These are phyloP conservation scores for Thaleichthys pacificus DNA, from an alignment of 2,797 vertebrate genomes.

Conservation along the genomic window DNA sequence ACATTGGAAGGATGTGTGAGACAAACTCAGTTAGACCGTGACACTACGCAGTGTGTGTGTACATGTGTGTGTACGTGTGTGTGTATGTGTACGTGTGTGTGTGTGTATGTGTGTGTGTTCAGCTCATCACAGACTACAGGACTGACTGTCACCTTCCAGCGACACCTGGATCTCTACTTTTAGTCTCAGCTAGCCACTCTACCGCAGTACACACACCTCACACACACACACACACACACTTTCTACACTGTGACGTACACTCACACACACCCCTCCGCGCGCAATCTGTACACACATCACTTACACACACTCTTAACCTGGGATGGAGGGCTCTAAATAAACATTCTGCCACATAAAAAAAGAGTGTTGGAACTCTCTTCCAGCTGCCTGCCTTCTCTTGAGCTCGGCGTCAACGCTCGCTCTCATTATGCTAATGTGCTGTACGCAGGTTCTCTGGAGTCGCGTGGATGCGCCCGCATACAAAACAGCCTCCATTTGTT, in stretches of 20 bases:
- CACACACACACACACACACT: slow-evolving; percentile 14
- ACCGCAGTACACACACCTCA: neutral
- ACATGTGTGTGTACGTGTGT: too few species aligned
- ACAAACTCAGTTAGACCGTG: neutral
- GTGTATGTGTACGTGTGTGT: neutral
- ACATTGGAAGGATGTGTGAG: neutral
- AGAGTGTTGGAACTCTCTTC: slow-evolving; percentile 49
- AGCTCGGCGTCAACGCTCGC: slow-evolving; percentile 48
- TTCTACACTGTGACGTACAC: slow-evolving; percentile 46
- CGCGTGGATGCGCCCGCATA: slow-evolving; percentile 57
- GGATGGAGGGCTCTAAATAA: neutral
- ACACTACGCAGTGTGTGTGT: neutral
- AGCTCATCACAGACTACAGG: neutral
- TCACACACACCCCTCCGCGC: neutral
- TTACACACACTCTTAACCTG: neutral
- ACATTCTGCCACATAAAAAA: slow-evolving; percentile 28
- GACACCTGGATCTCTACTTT: neutral
- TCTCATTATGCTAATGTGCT: slow-evolving; percentile 72
- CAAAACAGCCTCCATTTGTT: slow-evolving; percentile 64
- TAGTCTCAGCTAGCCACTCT: too few species aligned
- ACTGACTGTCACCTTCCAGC: neutral
- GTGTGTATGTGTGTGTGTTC: slow-evolving; percentile 8
- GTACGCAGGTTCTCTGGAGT: slow-evolving; percentile 41
- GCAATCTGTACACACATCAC: neutral
- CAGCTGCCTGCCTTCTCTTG: slow-evolving; percentile 44